Base-by-base conservation (phyloP, 2,113 vertebrate species). In the Cheirogaleus medius region DNA sequence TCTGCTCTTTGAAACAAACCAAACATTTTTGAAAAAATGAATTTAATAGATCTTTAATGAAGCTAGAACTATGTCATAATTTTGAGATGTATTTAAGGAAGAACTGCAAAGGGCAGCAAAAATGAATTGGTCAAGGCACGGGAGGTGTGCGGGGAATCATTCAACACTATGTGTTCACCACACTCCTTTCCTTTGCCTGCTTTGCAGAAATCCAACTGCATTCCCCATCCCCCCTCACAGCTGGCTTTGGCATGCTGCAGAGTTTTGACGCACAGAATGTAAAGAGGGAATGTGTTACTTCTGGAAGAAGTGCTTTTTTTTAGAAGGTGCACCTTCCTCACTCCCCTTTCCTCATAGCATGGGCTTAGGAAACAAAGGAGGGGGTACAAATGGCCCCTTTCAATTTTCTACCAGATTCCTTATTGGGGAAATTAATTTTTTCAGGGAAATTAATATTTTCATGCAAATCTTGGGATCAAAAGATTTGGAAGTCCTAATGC, bases 1-100 rank as follows among this genome's bases (percentile, higher is more conserved):
- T 91, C 91, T 91, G 73, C 39, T 92, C 34, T 87, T 66, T 21
- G 47, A 71, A 96, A 93, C n/a, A 87, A 83, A 58, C 6, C 23
- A 95, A 90, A 63, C 44, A n/a, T 23, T 58, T 39, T 60, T 39
- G 3, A 12, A 44, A 37, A 52, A n/a, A 13, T 23, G 52, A 60
- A 78, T n/a, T 23, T 47, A 82, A 77, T 63, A 18, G n/a, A 73
- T 66, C 44, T 94, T 89, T 89, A 89, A 77, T 47, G 15, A 86
- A 94, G 91, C 44, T 44, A 83, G n/a, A 68, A 74, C 29, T 77
- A 6, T 47, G 20, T 23, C 34, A 42, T 42, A 44, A n/a, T n/a
- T 91, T n/a, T 93, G 52, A 89, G 73, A 56, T 3, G 34, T n/a
- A 37, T 52, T 60, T 21, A 85, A 32, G 32, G 88, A 91, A 78